Evolutionary conservation across 2,797 vertebrate species (phyloP).

Genomic region (Vipera latastei): DNA sequence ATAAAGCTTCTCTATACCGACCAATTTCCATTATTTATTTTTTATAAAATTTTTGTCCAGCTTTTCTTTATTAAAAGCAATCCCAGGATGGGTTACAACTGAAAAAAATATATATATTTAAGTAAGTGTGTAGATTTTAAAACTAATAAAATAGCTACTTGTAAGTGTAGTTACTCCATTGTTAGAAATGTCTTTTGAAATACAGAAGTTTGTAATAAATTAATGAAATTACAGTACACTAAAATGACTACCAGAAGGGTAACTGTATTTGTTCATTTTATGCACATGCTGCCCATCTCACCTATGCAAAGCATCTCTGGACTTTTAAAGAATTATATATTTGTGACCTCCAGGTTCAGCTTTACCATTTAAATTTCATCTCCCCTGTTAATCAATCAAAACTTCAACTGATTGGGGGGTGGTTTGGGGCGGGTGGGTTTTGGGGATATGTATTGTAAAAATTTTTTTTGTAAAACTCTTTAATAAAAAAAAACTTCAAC

Average conservation of each 20-base stretch:
- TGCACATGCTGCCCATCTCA: not conserved
- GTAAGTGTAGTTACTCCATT: not conserved
- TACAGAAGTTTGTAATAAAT: not conserved
- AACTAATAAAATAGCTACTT: not conserved
- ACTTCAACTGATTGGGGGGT: not conserved
- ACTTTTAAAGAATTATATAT: not conserved
- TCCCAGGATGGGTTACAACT: not conserved
- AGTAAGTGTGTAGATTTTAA: not conserved
- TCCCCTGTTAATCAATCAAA: not conserved
- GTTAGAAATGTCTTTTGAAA: not conserved
- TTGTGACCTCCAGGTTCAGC: not conserved
- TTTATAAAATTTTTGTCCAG: not conserved
- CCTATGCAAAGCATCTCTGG: not conserved
- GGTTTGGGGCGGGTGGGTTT: no score
- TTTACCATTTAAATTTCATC: not conserved
- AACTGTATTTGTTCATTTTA: not conserved
- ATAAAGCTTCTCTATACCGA: not conserved
- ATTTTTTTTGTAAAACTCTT: no score
- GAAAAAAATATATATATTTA: not conserved
- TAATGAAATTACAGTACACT: not conserved
- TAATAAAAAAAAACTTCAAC: not conserved
- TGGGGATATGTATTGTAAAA: no score
- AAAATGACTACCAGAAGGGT: not conserved
- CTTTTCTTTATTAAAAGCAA: not conserved
- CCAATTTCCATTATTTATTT: not conserved